Evolutionary conservation across 2,888 invertebrate species (phyloP), one percentile per base, ranked within the genome.

Genomic region (Dioctria rufipes): DNA sequence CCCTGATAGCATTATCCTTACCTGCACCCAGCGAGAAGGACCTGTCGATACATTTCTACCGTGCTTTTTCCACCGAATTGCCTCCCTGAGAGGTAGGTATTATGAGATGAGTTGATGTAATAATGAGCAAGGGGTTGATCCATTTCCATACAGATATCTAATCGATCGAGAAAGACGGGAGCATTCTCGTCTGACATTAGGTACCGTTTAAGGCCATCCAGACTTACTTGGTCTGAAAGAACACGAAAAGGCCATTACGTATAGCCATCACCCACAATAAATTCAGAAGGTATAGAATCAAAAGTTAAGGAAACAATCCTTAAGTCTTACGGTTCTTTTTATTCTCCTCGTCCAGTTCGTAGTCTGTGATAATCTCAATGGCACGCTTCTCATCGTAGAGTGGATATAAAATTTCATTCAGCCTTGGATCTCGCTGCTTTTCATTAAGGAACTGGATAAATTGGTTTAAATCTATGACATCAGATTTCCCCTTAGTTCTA

Each of bases 151-250:
- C 98, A 98, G 86, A 96, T 95, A 88, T 98, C 98, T 84, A 99
- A 91, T n/a, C 98, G 92, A 90, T 99, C 99, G 84, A 99, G 91
- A 90, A 99, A 99, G 83, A 99, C 99, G 0, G 99, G 99, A 0
- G 99, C 98, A 90, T 99, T 99, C 90, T 99, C 99, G 89, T 99
- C 99, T 0, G 99, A 99, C 98, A 99, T 99, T 84, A 99, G 92
- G 91, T 99, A 99, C 82, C 98, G 94, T 89, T 98, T 97, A 85
- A 99, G 93, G 54, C 99, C 99, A 89, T 99, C 98, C 89, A 98
- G 95, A 82, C 96, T 96, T 84, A 99, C 90, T 88, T 94, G 92
- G 88, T 93, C 95, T 95, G 89, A 77, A 89, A 88, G 2, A n/a
- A n/a, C 54, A 11, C 2, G n/a, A 54, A 54, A 54, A 54, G 11